Evolutionary conservation across 2,888 invertebrate species (phyloP).

Genomic region (Operophtera brumata): DNA sequence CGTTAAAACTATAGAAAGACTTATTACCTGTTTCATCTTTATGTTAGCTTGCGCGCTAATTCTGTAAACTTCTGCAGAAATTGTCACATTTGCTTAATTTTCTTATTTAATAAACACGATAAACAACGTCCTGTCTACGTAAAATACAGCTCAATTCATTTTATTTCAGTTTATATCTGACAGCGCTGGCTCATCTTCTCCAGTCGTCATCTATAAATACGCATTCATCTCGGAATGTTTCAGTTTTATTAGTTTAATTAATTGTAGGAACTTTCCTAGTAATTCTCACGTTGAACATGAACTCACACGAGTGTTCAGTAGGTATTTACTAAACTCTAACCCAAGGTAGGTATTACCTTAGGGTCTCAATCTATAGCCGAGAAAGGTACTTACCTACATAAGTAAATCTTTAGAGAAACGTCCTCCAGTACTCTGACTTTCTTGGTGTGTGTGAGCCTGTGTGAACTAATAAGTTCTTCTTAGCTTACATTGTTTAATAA

Average conservation of each 20-base stretch:
- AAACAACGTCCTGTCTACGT: background rate
- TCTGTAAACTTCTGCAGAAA: background rate
- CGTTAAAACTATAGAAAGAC: background rate
- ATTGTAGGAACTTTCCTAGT: background rate
- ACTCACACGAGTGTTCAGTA: background rate
- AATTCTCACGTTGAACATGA: background rate
- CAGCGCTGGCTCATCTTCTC: background rate
- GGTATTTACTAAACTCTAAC: background rate
- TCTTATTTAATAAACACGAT: conserved; percentile 39
- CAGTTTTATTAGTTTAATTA: background rate
- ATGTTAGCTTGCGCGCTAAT: background rate
- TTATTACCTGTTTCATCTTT: conserved; percentile 1
- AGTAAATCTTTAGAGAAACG: background rate
- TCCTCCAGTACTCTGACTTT: no score
- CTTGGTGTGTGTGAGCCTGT: no score
- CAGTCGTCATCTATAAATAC: background rate
- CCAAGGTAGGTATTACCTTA: background rate
- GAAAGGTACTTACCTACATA: background rate
- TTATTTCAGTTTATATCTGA: background rate
- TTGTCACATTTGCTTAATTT: conserved; percentile 6
- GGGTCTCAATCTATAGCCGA: no score
- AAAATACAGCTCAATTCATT: background rate
- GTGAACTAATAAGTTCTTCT: no score
- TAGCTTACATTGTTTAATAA: background rate
- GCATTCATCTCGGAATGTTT: background rate